These are phyloP conservation scores for Calliphora vomitoria DNA, from an alignment of 2,888 invertebrate species.

Conservation along the genomic window DNA sequence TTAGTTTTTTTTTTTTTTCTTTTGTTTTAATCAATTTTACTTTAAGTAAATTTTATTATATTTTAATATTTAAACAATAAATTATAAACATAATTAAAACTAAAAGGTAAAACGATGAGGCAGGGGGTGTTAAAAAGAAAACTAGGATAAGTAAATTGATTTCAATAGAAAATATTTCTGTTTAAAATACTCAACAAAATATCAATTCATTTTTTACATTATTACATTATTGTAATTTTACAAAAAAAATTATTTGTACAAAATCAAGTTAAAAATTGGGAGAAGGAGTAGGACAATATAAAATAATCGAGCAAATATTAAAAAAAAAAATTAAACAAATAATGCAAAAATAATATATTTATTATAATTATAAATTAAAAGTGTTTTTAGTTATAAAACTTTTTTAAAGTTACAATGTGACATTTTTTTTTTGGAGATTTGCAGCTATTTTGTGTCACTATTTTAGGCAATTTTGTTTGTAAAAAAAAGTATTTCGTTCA, in stretches of 20 bases:
- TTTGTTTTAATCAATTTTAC: conserved; percentile 47
- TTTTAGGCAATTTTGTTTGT: too few species aligned
- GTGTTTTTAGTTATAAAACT: too few species aligned
- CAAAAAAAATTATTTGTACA: conserved; percentile 36
- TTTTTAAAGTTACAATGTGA: too few species aligned
- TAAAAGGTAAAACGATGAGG: conserved; percentile 42
- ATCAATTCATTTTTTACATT: conserved; percentile 31
- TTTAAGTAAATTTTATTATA: conserved; percentile 55
- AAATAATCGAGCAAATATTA: neutral
- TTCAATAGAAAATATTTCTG: neutral
- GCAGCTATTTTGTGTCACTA: too few species aligned
- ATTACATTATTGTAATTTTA: conserved; percentile 4
- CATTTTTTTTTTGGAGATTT: too few species aligned
- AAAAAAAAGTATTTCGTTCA: too few species aligned
- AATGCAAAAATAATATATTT: neutral
- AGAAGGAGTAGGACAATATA: neutral
- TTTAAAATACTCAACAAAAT: conserved; percentile 53
- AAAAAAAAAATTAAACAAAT: too few species aligned
- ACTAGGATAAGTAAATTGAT: neutral
- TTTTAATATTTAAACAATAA: conserved; percentile 15
- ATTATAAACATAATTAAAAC: conserved; percentile 23
- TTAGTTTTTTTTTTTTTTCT: conserved; percentile 12
- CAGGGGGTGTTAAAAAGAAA: conserved; percentile 38
- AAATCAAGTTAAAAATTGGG: conserved; percentile 26
- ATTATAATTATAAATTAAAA: too few species aligned